Evolutionary conservation across 53 echinoderm and acorn worm genomes (phyloP).

Genomic region (Holothuria leucospilota): DNA sequence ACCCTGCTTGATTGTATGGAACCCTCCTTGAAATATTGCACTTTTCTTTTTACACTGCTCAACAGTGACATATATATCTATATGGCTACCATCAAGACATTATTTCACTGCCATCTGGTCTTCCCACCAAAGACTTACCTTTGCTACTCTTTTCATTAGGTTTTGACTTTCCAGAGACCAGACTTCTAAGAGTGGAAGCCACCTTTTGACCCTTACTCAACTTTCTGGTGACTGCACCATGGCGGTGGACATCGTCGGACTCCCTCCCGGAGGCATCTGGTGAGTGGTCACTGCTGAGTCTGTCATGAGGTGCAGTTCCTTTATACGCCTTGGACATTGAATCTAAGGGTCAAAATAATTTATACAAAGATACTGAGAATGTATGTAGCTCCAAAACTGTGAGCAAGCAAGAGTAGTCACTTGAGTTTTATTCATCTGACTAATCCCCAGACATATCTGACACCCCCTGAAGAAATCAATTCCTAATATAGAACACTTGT

Average conservation of each 20-base stretch:
- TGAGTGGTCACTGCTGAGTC: conserved; percentile 7
- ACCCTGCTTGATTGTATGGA: no score
- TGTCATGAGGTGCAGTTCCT: conserved; percentile 4
- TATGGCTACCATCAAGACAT: no score
- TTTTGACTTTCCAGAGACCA: conserved; percentile 27
- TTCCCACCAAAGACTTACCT: neutral
- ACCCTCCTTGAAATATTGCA: no score
- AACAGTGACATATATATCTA: no score
- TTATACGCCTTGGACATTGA: neutral
- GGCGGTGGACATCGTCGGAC: neutral
- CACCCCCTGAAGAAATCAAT: no score
- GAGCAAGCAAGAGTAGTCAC: no score
- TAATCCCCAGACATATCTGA: no score
- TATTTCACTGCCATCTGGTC: no score
- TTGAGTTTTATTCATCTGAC: no score
- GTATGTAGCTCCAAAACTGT: no score
- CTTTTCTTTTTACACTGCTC: no score
- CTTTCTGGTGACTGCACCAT: conserved; percentile 18
- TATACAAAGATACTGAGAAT: neutral
- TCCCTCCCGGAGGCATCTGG: conserved; percentile 7
- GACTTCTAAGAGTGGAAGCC: conserved; percentile 32
- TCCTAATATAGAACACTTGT: no score
- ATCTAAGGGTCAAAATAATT: neutral
- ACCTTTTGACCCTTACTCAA: conserved; percentile 19
- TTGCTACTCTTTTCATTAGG: conserved; percentile 20